phyloP scores from a whole-genome alignment of 2,113 vertebrate genomes.

The Plectropomus leopardus region DNA sequence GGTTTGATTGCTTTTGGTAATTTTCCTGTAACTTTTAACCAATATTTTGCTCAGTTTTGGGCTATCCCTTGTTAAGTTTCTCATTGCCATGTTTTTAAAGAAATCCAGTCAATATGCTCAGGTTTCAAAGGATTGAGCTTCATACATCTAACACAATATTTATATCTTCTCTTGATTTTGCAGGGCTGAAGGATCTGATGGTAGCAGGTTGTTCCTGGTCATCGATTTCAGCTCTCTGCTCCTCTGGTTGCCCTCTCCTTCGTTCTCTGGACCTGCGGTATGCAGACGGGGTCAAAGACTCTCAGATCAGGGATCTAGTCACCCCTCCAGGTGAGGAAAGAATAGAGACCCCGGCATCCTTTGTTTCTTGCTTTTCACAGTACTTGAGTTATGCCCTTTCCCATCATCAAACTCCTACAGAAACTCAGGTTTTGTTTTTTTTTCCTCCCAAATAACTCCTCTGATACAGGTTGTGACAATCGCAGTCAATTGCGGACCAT shows the following conservation, averaged over 20 bases:
- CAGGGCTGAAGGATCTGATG: constrained; percentile 96
- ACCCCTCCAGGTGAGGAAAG: constrained; percentile 87
- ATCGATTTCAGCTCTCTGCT: constrained; percentile 95
- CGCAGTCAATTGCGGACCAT: constrained; percentile 96
- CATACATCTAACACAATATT: background rate
- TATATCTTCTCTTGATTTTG: background rate
- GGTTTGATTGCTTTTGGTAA: too few species aligned
- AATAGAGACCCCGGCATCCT: background rate
- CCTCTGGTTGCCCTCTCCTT: constrained; percentile 95
- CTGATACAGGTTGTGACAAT: constrained; percentile 92
- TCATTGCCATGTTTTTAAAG: too few species aligned
- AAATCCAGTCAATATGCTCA: too few species aligned
- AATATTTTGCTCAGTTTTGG: too few species aligned
- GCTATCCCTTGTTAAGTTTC: too few species aligned
- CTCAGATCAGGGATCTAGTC: constrained; percentile 95
- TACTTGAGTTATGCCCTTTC: background rate
- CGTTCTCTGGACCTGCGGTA: constrained; percentile 97
- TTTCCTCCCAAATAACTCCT: background rate
- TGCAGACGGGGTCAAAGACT: constrained; percentile 95
- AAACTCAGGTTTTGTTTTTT: background rate
- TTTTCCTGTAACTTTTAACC: too few species aligned
- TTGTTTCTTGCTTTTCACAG: too few species aligned
- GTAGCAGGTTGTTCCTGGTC: constrained; percentile 95
- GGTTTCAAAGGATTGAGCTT: too few species aligned
- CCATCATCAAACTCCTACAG: background rate